Conservation (phyloP, 1,140 invertebrate species). For the Hypsibius dujardini region DNA sequence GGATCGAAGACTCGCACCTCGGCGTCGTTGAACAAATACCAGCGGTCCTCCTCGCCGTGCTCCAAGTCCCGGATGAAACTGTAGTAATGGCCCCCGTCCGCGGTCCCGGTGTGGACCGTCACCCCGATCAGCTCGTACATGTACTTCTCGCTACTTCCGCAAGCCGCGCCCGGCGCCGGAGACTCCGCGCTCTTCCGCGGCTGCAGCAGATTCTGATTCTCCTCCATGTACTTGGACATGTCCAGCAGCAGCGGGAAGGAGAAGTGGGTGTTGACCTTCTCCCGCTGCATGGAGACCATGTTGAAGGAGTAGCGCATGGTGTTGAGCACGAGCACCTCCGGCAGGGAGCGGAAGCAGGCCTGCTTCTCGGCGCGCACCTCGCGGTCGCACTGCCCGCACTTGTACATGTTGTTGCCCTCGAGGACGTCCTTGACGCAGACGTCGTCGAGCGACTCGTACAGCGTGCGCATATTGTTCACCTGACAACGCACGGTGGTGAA, state of each 20-base stretch:
- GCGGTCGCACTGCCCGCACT: slow-evolving; percentile 77
- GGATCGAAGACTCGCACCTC: slow-evolving; percentile 89
- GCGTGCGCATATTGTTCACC: slow-evolving; percentile 83
- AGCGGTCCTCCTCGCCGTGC: slow-evolving; percentile 61
- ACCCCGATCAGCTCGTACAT: slow-evolving; percentile 86
- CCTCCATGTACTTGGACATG: slow-evolving; percentile 84
- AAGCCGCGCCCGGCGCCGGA: neutral
- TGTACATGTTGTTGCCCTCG: slow-evolving; percentile 93
- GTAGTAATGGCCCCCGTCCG: slow-evolving; percentile 89
- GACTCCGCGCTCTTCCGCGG: slow-evolving; percentile 40
- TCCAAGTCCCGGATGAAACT: slow-evolving; percentile 67
- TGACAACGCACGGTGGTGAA: slow-evolving; percentile 89
- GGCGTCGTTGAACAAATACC: slow-evolving; percentile 79
- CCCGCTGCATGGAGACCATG: slow-evolving; percentile 89
- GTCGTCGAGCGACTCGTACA: slow-evolving; percentile 82
- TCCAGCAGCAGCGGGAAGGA: slow-evolving; percentile 80
- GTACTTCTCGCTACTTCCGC: slow-evolving; percentile 37
- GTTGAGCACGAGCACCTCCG: slow-evolving; percentile 81
- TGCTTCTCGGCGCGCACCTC: slow-evolving; percentile 82
- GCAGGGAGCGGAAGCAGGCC: slow-evolving; percentile 80
- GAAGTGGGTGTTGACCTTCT: slow-evolving; percentile 91
- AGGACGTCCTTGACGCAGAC: slow-evolving; percentile 87
- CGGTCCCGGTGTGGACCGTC: slow-evolving; percentile 85
- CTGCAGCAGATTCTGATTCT: slow-evolving; percentile 37
- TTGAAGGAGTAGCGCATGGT: slow-evolving; percentile 97